A percentile compares a stretch with the other conserved stretches of the same genome.
Evolutionary conservation across 2,797 vertebrate species (phyloP).

Genomic region (Silurus lanzhouensis): DNA sequence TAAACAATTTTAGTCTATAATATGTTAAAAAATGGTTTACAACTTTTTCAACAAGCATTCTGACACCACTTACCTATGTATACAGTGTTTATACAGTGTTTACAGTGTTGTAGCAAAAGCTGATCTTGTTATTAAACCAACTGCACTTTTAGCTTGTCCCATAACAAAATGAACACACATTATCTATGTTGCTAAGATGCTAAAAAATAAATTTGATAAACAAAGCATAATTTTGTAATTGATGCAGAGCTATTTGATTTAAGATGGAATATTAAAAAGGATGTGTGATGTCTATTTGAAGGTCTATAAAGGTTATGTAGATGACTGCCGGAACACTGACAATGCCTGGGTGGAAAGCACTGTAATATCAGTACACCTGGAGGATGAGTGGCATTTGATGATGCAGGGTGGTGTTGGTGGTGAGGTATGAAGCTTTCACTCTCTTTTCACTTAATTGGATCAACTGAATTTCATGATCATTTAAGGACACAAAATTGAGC

Average conservation of each 20-base stretch:
- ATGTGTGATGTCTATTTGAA: slow-evolving; percentile 66
- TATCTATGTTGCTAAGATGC: background rate
- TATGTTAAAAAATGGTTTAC: background rate
- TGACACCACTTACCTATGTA: background rate
- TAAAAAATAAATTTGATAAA: background rate
- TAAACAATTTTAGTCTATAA: background rate
- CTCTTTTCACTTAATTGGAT: background rate
- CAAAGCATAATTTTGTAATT: background rate
- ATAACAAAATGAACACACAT: background rate
- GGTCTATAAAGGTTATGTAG: slow-evolving; percentile 87
- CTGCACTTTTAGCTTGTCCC: background rate
- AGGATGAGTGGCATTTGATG: slow-evolving; percentile 56
- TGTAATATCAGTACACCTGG: slow-evolving; percentile 82
- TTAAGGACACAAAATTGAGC: background rate
- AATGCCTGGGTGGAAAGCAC: slow-evolving; percentile 90
- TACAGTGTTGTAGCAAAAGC: background rate
- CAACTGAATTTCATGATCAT: background rate
- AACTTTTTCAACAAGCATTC: background rate
- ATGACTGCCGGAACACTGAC: slow-evolving; percentile 91
- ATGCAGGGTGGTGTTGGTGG: slow-evolving; percentile 50
- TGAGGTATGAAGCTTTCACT: slow-evolving; percentile 63
- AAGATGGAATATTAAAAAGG: background rate
- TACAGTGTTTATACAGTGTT: background rate
- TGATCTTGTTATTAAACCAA: background rate
- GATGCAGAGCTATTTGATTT: background rate